phyloP scores from a whole-genome alignment of 1,140 invertebrate genomes.

The Sitophilus oryzae region DNA sequence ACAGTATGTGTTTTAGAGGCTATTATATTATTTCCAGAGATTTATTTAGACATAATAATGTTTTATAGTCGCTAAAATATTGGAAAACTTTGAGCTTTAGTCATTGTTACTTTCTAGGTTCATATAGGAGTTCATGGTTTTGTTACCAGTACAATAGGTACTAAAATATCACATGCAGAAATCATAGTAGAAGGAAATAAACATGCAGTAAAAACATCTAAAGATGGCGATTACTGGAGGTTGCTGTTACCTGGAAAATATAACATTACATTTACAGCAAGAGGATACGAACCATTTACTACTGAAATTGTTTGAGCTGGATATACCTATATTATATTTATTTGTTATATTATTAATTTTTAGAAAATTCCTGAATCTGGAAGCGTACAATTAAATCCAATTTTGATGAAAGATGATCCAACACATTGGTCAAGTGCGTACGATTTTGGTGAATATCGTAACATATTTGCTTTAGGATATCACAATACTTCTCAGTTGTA shows the following conservation, averaged over 20 bases:
- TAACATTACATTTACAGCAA: constrained; percentile 66
- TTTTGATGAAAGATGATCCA: constrained; percentile 67
- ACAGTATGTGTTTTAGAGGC: too few species aligned
- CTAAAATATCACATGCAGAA: constrained; percentile 65
- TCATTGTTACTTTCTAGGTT: too few species aligned
- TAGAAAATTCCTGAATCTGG: constrained; percentile 62
- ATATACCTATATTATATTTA: not conserved
- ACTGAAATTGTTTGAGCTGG: constrained; percentile 22
- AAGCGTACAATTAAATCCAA: constrained; percentile 68
- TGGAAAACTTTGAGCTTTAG: too few species aligned
- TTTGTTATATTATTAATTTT: constrained; percentile 6
- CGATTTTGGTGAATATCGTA: constrained; percentile 60
- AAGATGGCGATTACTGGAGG: constrained; percentile 89
- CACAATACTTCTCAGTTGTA: constrained; percentile 60
- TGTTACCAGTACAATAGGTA: constrained; percentile 70
- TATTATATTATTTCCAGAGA: too few species aligned
- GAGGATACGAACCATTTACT: constrained; percentile 47
- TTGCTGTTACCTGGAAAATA: constrained; percentile 84
- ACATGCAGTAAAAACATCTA: constrained; percentile 63
- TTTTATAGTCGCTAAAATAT: too few species aligned
- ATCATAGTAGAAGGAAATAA: constrained; percentile 67
- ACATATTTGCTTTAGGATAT: constrained; percentile 51
- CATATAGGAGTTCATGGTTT: constrained; percentile 84
- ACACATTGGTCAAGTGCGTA: constrained; percentile 71
- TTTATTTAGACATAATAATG: too few species aligned